Evolutionary conservation across 1,140 invertebrate species (phyloP).

Genomic region (Drosophila fuyamai): DNA sequence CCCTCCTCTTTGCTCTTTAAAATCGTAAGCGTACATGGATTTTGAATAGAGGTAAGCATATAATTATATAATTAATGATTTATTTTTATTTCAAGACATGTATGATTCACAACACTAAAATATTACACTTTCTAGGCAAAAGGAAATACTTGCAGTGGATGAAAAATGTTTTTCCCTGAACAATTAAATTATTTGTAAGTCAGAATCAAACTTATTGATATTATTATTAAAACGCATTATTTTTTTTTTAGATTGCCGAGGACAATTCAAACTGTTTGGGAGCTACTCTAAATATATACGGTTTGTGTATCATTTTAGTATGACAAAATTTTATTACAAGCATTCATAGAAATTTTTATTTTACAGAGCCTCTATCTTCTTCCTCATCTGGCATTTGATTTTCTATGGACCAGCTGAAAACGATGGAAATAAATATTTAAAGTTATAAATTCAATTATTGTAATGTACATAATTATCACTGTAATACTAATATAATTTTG

Average conservation of each 20-base stretch:
- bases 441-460: too few relatives aligned
- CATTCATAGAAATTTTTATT: neutral
- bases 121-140: neutral
- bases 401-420: neutral
- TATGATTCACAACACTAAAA: neutral
- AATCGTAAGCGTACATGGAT: neutral
- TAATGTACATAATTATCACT: too few relatives aligned
- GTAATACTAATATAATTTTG: too few relatives aligned
- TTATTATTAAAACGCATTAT: neutral
- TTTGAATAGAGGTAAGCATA: conserved; percentile 14
- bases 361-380: neutral
- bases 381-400: neutral
- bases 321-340: neutral
- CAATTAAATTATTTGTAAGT: neutral
- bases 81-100: neutral
- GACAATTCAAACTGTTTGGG: too few relatives aligned
- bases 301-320: conserved; percentile 16
- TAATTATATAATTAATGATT: conserved; percentile 22
- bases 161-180: neutral
- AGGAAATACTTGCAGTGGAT: neutral
- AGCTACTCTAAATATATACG: neutral
- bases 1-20: neutral
- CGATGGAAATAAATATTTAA: neutral
- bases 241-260: neutral
- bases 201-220: neutral